Base-by-base conservation (phyloP, 92 coral and sea anemone species). In the Zoanthus gigantus region DNA sequence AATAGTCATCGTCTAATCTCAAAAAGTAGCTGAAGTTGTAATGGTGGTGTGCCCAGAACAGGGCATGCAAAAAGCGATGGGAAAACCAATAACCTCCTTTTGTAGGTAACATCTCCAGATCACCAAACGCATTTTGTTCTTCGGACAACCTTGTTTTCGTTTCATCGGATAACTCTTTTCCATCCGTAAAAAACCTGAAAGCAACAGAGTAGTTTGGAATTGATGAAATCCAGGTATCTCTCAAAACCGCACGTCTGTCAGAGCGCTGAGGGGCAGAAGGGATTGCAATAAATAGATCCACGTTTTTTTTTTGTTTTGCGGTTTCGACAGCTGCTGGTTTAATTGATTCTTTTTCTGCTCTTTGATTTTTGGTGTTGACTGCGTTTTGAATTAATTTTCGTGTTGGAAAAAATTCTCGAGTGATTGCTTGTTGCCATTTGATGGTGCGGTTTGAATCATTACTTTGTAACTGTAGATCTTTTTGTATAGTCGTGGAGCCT, bases 121-220 rank as follows among this genome's bases (percentile, higher is more conserved):
- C 94, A 17, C 71, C 76, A 23, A 34, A 84, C 37, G 67, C 17
- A 11, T 63, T 53, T 12, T 73, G 88, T 63, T 91, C 94, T 52
- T 60, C 63, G 6, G 13, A 44, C 28, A 91, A 46, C 11, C 14
- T 37, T 5, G 30, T 71, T 18, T 18, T 23, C 66, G 17, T 84
- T 16, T 75, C 17, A 54, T 88, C 76, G 17, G 84, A n/a, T 4
- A 84, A 28, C 37, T 74, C 89, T 60, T 74, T 81, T 13, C 87
- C 85, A 45, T 92, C 92, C 10, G 94, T 92, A 63, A 92, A 78
- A 66, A 92, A 92, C 45, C 84, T 84, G 31, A 72, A 88, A n/a
- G 89, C 89, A n/a, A 91, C 74, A 9, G 94, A 58, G 11, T 91
- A 88, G 14, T 75, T 74, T 11, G 47, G n/a, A 29, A 42, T 74